Evolutionary conservation across 2,888 invertebrate species (phyloP), one percentile per base, ranked within the genome.

Genomic region (Lithophane semibrunnea): DNA sequence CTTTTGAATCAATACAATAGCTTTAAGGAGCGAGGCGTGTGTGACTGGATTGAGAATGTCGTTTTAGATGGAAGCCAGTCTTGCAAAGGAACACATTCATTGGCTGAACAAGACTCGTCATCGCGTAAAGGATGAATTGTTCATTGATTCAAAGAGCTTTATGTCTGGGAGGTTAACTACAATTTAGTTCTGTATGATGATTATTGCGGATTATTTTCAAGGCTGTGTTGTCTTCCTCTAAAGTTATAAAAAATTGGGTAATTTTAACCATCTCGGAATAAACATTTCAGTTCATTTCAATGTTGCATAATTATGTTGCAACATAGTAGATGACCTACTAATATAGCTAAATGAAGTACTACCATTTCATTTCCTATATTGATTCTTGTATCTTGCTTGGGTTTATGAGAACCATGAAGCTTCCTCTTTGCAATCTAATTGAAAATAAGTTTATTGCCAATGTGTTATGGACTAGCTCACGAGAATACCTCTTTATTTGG

Each of bases 1-100:
- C 89, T 90, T 90, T 91, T 89, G 86, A 88, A 88, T 86, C 87
- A 87, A 89, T 88, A 87, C 89, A 86, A 87, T 86, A 86, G 89
- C 85, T 86, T 84, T 87, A 88, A 86, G 88, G 81, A 88, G 81
- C 74, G 67, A 78, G 71, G 65, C 75, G 85, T 77, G 81, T 88
- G 79, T 87, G 88, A 83, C 87, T 83, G 76, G 83, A 71, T 80
- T 82, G 79, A 79, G 83, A 88, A 86, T 86, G 80, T 80, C 79
- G 76, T 78, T 75, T 79, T 82, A 80, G 85, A 85, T 82, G 77
- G 75, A 29, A 84, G 75, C 67, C 78, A 79, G 75, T 81, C 72
- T 81, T 60, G 82, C 78, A 80, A 80, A 84, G 73, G 84, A 84
- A 73, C 76, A 82, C 77, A 84, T 87, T 86, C 83, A 86, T 83